phyloP scores from a whole-genome alignment of 2,888 invertebrate species.

The Diogma glabrata region DNA sequence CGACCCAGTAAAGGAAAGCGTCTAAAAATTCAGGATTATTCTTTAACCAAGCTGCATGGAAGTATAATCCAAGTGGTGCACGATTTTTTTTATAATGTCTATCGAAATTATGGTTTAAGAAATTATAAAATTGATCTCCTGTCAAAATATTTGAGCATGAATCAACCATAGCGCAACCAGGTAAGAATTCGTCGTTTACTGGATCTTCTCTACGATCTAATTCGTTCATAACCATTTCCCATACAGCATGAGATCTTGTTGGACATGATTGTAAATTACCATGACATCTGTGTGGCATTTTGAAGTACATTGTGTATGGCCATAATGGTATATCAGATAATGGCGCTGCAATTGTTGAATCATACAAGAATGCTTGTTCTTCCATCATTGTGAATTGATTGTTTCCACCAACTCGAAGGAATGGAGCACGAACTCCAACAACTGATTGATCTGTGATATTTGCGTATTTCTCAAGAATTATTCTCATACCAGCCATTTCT shows the following conservation, averaged over 20 bases:
- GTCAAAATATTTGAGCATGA: slow-evolving; percentile 86
- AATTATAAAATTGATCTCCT: slow-evolving; percentile 89
- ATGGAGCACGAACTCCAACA: slow-evolving; percentile 82
- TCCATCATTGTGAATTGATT: slow-evolving; percentile 97
- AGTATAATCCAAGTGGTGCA: slow-evolving; percentile 79
- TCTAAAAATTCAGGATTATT: slow-evolving; percentile 87
- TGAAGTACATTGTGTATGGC: slow-evolving; percentile 98
- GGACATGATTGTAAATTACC: slow-evolving; percentile 86
- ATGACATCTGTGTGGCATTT: slow-evolving; percentile 89
- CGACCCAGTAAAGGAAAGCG: slow-evolving; percentile 88
- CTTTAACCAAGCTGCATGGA: slow-evolving; percentile 89
- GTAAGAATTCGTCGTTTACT: slow-evolving; percentile 74
- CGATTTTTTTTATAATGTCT: slow-evolving; percentile 84
- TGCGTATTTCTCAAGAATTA: slow-evolving; percentile 79
- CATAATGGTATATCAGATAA: slow-evolving; percentile 85
- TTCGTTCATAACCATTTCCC: slow-evolving; percentile 96
- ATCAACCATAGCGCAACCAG: slow-evolving; percentile 90
- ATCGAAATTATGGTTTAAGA: slow-evolving; percentile 87
- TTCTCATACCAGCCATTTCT: slow-evolving; percentile 90
- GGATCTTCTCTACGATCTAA: slow-evolving; percentile 86
- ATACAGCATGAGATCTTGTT: slow-evolving; percentile 83
- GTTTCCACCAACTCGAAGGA: slow-evolving; percentile 84
- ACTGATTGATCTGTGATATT: slow-evolving; percentile 85
- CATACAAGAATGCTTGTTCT: slow-evolving; percentile 88
- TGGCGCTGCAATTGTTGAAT: slow-evolving; percentile 88